Evolutionary conservation across 2,797 vertebrate genomes (phyloP).

Genomic region (Apogon hyalosoma): DNA sequence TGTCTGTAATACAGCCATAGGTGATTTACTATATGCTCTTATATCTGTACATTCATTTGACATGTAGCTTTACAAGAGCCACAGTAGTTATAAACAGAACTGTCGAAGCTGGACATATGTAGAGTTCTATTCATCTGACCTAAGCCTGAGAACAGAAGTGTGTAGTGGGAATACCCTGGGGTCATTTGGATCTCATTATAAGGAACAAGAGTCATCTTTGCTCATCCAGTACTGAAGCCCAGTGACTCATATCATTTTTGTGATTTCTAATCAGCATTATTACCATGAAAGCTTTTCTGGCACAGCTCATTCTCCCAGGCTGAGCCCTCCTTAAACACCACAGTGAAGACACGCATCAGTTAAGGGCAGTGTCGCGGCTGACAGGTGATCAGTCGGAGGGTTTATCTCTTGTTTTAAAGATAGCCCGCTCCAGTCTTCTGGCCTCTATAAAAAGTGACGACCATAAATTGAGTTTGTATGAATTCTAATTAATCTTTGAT

Average conservation of each 20-base stretch:
- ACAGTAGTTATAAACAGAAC: not conserved
- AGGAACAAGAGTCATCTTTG: constrained; percentile 41
- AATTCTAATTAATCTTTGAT: constrained; percentile 35
- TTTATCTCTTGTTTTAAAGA: constrained; percentile 15
- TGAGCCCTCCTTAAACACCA: constrained; percentile 30
- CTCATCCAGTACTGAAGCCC: constrained; percentile 37
- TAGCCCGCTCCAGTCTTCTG: constrained; percentile 1
- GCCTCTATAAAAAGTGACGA: constrained; percentile 27
- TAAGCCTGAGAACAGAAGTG: constrained; percentile 17
- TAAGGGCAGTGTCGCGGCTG: constrained; percentile 25
- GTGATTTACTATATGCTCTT: not conserved
- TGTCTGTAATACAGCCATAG: not conserved
- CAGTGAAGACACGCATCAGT: constrained; percentile 49
- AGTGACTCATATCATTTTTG: constrained; percentile 42
- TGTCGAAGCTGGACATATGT: constrained; percentile 9
- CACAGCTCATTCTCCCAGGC: constrained; percentile 49
- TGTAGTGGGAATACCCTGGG: constrained; percentile 45
- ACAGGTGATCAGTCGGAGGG: constrained; percentile 57
- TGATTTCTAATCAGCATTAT: constrained; percentile 62
- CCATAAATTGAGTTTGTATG: constrained; percentile 12
- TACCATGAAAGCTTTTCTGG: constrained; percentile 76
- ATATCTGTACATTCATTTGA: not conserved
- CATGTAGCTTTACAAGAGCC: not conserved
- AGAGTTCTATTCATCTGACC: constrained; percentile 10
- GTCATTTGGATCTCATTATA: constrained; percentile 57